Base-by-base conservation (phyloP, 53 echinoderm and acorn worm species). In the Zoroaster sp. region DNA sequence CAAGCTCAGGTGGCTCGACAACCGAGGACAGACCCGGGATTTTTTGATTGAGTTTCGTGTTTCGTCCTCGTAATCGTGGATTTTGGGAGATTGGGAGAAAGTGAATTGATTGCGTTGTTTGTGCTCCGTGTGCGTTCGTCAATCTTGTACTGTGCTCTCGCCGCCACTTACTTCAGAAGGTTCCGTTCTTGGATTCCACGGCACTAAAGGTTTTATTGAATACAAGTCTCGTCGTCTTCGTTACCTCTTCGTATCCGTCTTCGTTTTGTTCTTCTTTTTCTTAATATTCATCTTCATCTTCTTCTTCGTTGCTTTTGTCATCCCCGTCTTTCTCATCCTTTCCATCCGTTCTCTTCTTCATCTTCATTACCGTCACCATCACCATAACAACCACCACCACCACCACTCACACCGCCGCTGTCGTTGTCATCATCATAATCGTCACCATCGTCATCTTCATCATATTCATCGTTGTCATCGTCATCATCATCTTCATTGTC, bases 41-140 rank as follows among this genome's bases (percentile, higher is more conserved):
- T 39, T n/a, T 54, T 74, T 87, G 87, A 87, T 87, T 87, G 79
- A 54, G 89, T 89, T 71, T 89, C 89, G 66, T 79, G 54, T 88
- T 89, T 89, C 89, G 79, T 38, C 32, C 89, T 79, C 78, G 71
- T 89, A 38, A 89, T 70, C 44, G 44, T 78, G 51, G 89, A 89
- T 79, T 78, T 78, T 1, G 63, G 89, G 65, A 67, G 63, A 66
- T 35, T 49, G 76, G 68, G 66, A 79, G 89, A 71, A 78, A 71
- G 49, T 44, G 78, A 71, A 79, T 89, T 38, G 66, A 53, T 79
- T 69, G 89, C 44, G 69, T 43, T 78, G 70, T 69, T 79, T 79
- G 78, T 49, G 71, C 69, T 68, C 66, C 77, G 77, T 88, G 54
- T 68, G 77, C 37, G 88, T 15, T 14, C 77, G 68, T 34, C 66